Conservation (phyloP, 1,140 invertebrate genomes). For the Vanessa tameamea region DNA sequence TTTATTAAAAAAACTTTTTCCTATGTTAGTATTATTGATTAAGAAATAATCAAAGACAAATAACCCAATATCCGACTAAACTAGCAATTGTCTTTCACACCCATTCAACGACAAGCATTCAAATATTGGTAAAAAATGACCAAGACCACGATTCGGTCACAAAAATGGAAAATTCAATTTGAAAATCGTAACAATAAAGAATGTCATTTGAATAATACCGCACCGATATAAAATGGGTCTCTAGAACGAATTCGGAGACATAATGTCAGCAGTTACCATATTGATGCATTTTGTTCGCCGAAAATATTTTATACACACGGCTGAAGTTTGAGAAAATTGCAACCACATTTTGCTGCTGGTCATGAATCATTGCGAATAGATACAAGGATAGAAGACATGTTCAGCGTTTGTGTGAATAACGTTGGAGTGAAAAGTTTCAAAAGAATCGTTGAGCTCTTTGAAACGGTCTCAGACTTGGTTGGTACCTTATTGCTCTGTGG, state of each 20-base stretch:
- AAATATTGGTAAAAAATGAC: background rate
- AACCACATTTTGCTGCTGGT: conserved; percentile 5
- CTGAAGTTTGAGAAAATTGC: background rate
- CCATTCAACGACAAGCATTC: background rate
- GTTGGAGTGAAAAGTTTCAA: conserved; percentile 20
- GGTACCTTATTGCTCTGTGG: conserved; percentile 18
- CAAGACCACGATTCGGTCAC: background rate
- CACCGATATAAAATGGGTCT: background rate
- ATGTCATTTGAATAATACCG: conserved; percentile 6
- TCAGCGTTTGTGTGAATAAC: conserved; percentile 25
- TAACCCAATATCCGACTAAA: no score
- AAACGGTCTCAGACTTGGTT: conserved; percentile 21
- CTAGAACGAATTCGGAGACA: conserved; percentile 2
- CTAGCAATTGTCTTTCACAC: no score
- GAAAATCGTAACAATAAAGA: conserved; percentile 9
- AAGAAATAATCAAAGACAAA: no score
- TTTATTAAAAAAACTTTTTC: no score
- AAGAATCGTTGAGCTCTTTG: conserved; percentile 20
- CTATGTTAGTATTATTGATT: no score
- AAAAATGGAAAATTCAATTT: conserved; percentile 5
- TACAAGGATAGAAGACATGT: conserved; percentile 13
- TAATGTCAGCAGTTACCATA: conserved; percentile 8
- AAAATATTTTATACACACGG: conserved; percentile 9
- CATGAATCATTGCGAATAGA: conserved; percentile 4
- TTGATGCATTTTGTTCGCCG: conserved; percentile 10